phyloP scores from a whole-genome alignment of 2,888 invertebrate genomes.

The Plagiodera versicolora region DNA sequence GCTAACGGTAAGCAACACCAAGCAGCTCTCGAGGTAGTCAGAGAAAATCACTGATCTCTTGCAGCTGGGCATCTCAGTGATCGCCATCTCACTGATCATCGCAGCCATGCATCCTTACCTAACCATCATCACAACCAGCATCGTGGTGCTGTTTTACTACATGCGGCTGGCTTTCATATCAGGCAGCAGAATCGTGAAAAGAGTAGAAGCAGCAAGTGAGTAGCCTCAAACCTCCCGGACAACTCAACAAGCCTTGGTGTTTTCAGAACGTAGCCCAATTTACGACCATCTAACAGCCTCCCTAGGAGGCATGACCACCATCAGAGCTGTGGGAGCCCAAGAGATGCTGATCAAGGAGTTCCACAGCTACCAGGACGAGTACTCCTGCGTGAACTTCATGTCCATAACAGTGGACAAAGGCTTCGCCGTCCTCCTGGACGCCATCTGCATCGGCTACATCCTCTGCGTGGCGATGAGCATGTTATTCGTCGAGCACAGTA shows the following conservation, averaged over 20 bases:
- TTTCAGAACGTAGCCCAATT: slow-evolving; percentile 77
- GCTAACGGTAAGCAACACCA: slow-evolving; percentile 33
- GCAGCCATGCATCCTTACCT: slow-evolving; percentile 69
- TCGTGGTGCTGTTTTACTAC: slow-evolving; percentile 64
- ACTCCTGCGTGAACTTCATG: slow-evolving; percentile 73
- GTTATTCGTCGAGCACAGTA: not conserved
- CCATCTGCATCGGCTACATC: slow-evolving; percentile 67
- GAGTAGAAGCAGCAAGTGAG: slow-evolving; percentile 62
- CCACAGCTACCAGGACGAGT: slow-evolving; percentile 64
- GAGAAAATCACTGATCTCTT: slow-evolving; percentile 49
- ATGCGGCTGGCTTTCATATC: slow-evolving; percentile 67
- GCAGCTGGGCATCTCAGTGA: slow-evolving; percentile 32
- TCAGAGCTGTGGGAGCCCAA: slow-evolving; percentile 70
- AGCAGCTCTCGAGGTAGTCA: slow-evolving; percentile 34
- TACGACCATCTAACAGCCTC: slow-evolving; percentile 75
- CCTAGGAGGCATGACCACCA: slow-evolving; percentile 76
- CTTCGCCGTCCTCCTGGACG: slow-evolving; percentile 71
- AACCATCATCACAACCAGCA: slow-evolving; percentile 63
- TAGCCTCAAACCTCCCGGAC: too few species aligned
- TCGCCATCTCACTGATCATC: slow-evolving; percentile 61
- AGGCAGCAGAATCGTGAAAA: slow-evolving; percentile 73
- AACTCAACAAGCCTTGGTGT: too few species aligned
- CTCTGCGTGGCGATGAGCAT: slow-evolving; percentile 53
- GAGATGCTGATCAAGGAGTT: slow-evolving; percentile 62
- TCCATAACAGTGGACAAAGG: slow-evolving; percentile 65